Percentiles rank a stretch among this genome's conserved stretches.
phyloP scores from a whole-genome alignment of 2,113 vertebrate species.

The Aplodontia rufa region DNA sequence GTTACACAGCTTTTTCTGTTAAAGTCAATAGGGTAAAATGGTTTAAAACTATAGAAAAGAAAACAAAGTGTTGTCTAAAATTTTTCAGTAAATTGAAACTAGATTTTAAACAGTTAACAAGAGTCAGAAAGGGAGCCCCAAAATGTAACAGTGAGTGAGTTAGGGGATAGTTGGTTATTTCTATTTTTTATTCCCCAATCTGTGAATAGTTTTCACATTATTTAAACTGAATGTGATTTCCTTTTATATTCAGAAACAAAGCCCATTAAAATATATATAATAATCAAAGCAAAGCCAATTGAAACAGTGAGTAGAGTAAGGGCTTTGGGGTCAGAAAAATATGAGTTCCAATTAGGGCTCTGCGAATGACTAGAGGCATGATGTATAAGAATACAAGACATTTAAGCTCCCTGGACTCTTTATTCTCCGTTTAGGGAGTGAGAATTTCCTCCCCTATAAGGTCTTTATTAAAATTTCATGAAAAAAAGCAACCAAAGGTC shows the following conservation, averaged over 20 bases:
- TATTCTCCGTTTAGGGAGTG: too few relatives aligned
- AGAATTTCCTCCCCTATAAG: too few relatives aligned
- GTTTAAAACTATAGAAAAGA: not conserved
- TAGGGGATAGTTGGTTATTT: not conserved
- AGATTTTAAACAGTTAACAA: not conserved
- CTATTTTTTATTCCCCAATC: not conserved
- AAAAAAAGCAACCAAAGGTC: too few relatives aligned
- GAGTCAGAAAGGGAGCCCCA: not conserved
- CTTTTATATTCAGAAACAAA: not conserved
- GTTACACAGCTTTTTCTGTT: not conserved
- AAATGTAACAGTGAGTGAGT: not conserved
- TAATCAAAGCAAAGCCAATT: not conserved
- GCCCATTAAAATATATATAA: not conserved
- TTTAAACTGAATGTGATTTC: not conserved
- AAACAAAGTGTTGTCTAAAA: not conserved
- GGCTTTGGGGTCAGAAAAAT: not conserved
- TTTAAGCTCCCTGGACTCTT: too few relatives aligned
- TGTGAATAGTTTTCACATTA: not conserved
- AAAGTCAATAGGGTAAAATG: not conserved
- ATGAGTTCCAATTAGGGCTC: not conserved
- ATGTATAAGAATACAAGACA: not conserved
- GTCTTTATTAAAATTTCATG: too few relatives aligned
- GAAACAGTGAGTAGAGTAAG: not conserved
- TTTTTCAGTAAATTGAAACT: not conserved
- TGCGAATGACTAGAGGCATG: not conserved